Base-by-base conservation (phyloP, 2,888 invertebrate genomes). In the Syrphus vitripennis region DNA sequence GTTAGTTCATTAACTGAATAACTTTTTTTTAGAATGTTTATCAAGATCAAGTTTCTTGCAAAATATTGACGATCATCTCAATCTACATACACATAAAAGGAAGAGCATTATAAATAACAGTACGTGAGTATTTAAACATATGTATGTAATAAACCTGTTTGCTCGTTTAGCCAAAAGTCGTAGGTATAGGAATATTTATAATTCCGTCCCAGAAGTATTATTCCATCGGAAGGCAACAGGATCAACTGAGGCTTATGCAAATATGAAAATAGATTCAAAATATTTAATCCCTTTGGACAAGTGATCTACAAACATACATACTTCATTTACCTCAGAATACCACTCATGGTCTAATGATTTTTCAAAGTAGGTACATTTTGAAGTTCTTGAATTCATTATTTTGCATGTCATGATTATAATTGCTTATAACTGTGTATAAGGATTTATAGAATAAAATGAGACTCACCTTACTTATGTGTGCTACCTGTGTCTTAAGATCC, bases 231-330 rank as follows among this genome's bases (percentile, higher is more conserved):
- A 67, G 57, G 69, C 79, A 79, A 83, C 75, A 83, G 79, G 83
- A 84, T 84, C 71, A 76, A 50, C 53, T 40, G 59, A 72, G 75
- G 75, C 53, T 84, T 71, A 76, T 79, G 55, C 70, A 83, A 79
- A 83, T 79, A 80, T 67, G 59, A 26, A 83, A 76, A 67, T 65
- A 42, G 57, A 69, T 69, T 61, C 40, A 34, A 48, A 75, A 45
- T 84, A 59, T 55, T 67, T 71, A 80, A 71, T 84, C 75, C 59
- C 69, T 26, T 65, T 42, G 14, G 14, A 40, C 69, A 19, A 57
- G 40, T 10, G 50, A 50, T 40, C 59, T 24, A 40, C 29, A 24
- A 12, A 45, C 14, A 1, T 45, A 16, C 12, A 24, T 24, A 12
- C n/a, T 7, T 19, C n/a, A 16, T 16, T n/a, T 2, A n/a, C n/a